Conservation (phyloP, 2,888 invertebrate species). For the Pristionchus fissidentatus region DNA sequence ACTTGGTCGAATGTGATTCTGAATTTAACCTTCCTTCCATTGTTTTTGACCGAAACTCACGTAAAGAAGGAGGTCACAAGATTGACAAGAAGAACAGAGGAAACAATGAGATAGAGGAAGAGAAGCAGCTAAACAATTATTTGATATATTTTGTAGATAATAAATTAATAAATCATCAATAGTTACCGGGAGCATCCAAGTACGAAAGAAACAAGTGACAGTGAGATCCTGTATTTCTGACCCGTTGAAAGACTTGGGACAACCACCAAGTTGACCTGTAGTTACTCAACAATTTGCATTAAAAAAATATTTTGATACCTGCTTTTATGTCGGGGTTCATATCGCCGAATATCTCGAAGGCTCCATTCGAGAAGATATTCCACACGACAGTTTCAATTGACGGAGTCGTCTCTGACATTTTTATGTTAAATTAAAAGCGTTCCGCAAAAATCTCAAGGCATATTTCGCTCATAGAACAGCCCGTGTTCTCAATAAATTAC, state of each 20-base stretch:
- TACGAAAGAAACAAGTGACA: slow-evolving; percentile 56
- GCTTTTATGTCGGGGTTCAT: slow-evolving; percentile 56
- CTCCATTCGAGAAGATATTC: slow-evolving; percentile 61
- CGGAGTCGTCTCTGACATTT: neutral
- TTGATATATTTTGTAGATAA: neutral
- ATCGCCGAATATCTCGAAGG: slow-evolving; percentile 64
- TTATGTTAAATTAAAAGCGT: no score
- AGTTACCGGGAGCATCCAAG: slow-evolving; percentile 35
- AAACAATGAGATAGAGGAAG: slow-evolving; percentile 60
- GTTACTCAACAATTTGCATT: neutral
- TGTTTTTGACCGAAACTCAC: slow-evolving; percentile 39
- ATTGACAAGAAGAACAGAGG: slow-evolving; percentile 60
- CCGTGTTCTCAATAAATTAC: no score
- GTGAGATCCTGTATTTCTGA: slow-evolving; percentile 55
- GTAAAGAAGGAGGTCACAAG: slow-evolving; percentile 61
- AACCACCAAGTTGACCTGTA: slow-evolving; percentile 52
- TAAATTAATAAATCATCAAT: neutral
- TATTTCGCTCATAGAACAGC: no score
- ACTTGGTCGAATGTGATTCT: slow-evolving; percentile 62
- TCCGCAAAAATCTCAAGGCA: no score
- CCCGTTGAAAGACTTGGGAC: slow-evolving; percentile 53
- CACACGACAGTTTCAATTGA: slow-evolving; percentile 30
- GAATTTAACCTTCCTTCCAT: slow-evolving; percentile 11
- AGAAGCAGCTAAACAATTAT: slow-evolving; percentile 53
- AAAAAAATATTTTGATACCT: slow-evolving; percentile 33